Percentiles rank a stretch among this genome's conserved stretches.
Evolutionary conservation across 2,113 vertebrate species (phyloP).

Genomic region (Columba livia): DNA sequence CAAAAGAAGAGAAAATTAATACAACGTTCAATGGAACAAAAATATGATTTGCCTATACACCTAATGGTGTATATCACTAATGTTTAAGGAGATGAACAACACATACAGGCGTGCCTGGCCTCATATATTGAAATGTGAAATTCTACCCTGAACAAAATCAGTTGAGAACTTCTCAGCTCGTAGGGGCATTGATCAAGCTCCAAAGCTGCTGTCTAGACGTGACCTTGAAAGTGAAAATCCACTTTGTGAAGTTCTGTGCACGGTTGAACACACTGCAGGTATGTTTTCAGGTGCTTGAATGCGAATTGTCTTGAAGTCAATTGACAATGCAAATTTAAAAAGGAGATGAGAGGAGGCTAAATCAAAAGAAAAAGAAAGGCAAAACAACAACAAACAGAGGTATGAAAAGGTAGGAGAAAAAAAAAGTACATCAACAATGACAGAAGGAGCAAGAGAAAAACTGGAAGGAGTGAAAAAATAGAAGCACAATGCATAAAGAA

Average conservation of each 20-base stretch:
- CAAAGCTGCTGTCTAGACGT: neutral
- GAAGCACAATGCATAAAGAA: neutral
- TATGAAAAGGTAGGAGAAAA: neutral
- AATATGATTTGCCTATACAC: neutral
- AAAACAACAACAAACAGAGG: neutral
- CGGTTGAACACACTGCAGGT: accelerated
- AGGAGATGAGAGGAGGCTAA: neutral
- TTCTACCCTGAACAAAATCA: neutral
- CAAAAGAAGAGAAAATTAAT: neutral
- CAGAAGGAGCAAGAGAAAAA: neutral
- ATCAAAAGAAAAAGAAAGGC: neutral
- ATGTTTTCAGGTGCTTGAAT: neutral
- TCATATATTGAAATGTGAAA: neutral
- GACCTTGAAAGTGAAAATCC: neutral
- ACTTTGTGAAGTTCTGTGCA: neutral
- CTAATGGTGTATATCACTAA: neutral
- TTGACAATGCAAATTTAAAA: neutral
- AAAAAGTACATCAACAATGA: neutral
- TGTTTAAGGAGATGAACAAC: neutral
- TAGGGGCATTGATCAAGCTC: neutral
- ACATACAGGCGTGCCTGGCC: neutral
- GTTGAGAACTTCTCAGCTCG: neutral
- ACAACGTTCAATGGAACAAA: neutral
- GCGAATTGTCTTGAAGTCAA: neutral
- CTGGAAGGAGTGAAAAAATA: neutral